These are phyloP conservation scores for Micromys minutus DNA, from an alignment of 2,113 vertebrate species.

Conservation along the genomic window DNA sequence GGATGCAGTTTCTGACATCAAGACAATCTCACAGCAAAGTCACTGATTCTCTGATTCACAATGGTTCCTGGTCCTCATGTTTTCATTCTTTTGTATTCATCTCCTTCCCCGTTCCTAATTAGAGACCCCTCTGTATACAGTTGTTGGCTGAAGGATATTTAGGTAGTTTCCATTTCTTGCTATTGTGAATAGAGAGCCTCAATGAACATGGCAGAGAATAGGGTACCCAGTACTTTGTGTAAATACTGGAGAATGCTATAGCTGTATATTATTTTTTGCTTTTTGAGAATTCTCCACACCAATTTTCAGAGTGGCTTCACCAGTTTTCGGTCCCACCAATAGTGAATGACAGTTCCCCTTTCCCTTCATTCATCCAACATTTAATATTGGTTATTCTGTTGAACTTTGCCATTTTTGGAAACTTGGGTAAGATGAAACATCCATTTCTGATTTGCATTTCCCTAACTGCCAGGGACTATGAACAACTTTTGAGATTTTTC, in stretches of 20 bases:
- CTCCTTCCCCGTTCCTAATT: neutral
- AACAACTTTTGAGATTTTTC: neutral
- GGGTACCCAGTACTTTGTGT: neutral
- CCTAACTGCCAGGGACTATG: neutral
- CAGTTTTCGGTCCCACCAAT: neutral
- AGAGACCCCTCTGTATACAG: neutral
- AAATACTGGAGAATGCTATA: neutral
- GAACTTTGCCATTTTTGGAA: neutral
- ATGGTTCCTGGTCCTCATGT: neutral
- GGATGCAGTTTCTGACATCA: neutral
- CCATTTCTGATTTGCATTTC: neutral
- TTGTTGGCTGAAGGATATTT: neutral
- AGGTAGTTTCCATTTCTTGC: neutral
- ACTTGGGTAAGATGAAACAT: neutral
- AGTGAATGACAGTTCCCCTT: neutral
- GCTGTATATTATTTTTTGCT: neutral
- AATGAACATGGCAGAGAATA: neutral
- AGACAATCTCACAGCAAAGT: neutral
- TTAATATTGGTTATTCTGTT: neutral
- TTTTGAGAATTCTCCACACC: neutral
- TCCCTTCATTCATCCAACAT: neutral
- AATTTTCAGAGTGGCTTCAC: neutral
- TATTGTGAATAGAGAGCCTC: neutral
- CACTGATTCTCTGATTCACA: neutral
- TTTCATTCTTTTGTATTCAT: neutral